Base-by-base conservation (phyloP, 2,113 vertebrate genomes). In the Piprites chloris region DNA sequence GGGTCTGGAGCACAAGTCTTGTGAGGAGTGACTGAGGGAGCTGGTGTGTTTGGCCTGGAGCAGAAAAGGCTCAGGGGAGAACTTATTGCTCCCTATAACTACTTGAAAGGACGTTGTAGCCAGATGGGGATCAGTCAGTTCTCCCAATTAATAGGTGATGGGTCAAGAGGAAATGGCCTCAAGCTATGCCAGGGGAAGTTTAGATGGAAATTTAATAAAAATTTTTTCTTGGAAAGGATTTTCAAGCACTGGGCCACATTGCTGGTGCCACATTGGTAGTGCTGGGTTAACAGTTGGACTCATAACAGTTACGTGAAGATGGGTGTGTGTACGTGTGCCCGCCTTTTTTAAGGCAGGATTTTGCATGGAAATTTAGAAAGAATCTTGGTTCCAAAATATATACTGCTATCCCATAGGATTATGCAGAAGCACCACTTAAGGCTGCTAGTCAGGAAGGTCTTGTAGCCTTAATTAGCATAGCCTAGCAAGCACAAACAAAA, bases 251-350 rank as follows among this genome's bases (percentile, higher is more conserved):
- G 58, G 28, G 24, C 8, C 13, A 27, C 28, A 30, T 13, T 79
- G 24, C 52, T 24, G n/a, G n/a, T n/a, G n/a, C n/a, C n/a, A n/a
- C 55, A 7, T 74, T 80, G 46, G 26, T 55, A 32, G 13, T 21
- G 15, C 41, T 67, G 35, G 3, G 15, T 79, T 35, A 27, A 52
- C 14, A 32, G 39, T 14, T 79, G 39, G 12, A 59, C 16, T 47
- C n/a, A 53, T 20, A 39, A 39, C 16, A 30, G 9, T 44, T 50
- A 5, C 7, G 16, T 71, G 35, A 72, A 79, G 49, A 55, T 86
- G 33, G 35, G 0, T 4, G 14, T 32, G 9, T 1, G 6, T 30
- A 9, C 12, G 19, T 32, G 27, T 49, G 4, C 20, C 13, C 14
- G 1, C 19, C 9, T 19, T 47, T 41, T 66, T 55, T 59, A 35